phyloP scores from a whole-genome alignment of 2,888 invertebrate genomes.

The Apamea sordens region DNA sequence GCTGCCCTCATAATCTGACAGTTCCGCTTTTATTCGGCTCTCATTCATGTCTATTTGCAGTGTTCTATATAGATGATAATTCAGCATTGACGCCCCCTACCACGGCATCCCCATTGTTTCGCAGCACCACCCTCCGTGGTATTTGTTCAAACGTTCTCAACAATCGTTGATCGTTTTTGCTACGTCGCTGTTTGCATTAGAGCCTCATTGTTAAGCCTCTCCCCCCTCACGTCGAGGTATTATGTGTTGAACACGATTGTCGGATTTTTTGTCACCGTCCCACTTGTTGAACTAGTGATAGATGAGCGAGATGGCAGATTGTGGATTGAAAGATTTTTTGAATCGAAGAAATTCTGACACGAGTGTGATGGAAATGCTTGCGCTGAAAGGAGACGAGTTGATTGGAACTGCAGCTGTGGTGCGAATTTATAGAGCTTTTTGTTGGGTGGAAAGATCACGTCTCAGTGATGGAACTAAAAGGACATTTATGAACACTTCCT shows the following conservation, averaged over 20 bases:
- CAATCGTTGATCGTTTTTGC: constrained; percentile 79
- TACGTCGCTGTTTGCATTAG: constrained; percentile 79
- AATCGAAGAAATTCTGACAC: constrained; percentile 65
- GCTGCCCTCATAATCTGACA: constrained; percentile 51
- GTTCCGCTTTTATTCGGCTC: constrained; percentile 50
- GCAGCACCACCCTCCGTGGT: constrained; percentile 62
- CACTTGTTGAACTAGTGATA: constrained; percentile 72
- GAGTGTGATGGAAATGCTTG: constrained; percentile 54
- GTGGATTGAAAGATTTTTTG: constrained; percentile 63
- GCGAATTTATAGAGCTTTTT: constrained; percentile 42
- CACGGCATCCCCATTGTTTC: constrained; percentile 65
- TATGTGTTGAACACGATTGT: constrained; percentile 70
- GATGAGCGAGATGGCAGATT: constrained; percentile 51
- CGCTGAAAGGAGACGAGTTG: constrained; percentile 57
- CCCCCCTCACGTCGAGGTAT: constrained; percentile 55
- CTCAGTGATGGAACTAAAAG: background rate
- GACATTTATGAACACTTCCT: background rate
- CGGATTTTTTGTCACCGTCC: constrained; percentile 68
- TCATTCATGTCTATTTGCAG: constrained; percentile 64
- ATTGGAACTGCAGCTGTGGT: constrained; percentile 60
- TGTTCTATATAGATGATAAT: constrained; percentile 63
- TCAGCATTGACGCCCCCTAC: constrained; percentile 54
- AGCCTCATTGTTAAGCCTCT: constrained; percentile 71
- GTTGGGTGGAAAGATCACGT: constrained; percentile 37
- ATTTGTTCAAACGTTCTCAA: constrained; percentile 77